Evolutionary conservation across 2,113 vertebrate species (phyloP), one percentile per base, ranked within the genome.

Genomic region (Pseudopodoces humilis): DNA sequence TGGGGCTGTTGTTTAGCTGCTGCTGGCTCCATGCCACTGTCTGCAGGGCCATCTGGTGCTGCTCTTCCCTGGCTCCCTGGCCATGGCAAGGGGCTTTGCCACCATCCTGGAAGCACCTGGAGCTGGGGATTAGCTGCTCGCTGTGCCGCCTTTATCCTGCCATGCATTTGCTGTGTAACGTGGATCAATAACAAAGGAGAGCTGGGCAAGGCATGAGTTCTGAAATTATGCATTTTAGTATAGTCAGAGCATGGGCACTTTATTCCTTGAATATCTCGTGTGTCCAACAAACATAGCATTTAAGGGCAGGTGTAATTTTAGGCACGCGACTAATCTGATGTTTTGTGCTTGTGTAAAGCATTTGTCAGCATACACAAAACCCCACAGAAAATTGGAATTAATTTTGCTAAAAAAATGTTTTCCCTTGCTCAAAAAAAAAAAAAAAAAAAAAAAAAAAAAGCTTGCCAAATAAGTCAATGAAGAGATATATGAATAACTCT

Each of bases 111-210:
- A 37, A 33, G 31, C n/a, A 46, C 43, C 52, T 4, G 0, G 5
- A 41, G 49, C 81, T 43, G 49, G 35, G 80, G 63, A 72, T 68
- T 18, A 50, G n/a, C 55, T 2, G 13, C 4, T 60, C 0, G 0
- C 62, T 8, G 17, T 0, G 0, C 16, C 17, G 6, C 3, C 70
- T 35, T 50, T 6, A 4, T 9, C 18, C 41, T 13, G 18, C 6
- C 2, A 9, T 4, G 10, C 10, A 0, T 64, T 47, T 30, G 4
- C 43, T 25, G 44, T 1, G 3, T 3, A 28, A 20, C 0, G 0
- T 6, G 11, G 3, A 0, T 17, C 37, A 19, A 10, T 3, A 47
- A 6, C 30, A 37, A 25, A 53, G 41, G 22, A 44, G 52, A 39
- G 27, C 12, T 2, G 14, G 10, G 28, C 2, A 27, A 41, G 28